Evolutionary conservation across 2,888 invertebrate species (phyloP).

Genomic region (Eupithecia subumbrata): DNA sequence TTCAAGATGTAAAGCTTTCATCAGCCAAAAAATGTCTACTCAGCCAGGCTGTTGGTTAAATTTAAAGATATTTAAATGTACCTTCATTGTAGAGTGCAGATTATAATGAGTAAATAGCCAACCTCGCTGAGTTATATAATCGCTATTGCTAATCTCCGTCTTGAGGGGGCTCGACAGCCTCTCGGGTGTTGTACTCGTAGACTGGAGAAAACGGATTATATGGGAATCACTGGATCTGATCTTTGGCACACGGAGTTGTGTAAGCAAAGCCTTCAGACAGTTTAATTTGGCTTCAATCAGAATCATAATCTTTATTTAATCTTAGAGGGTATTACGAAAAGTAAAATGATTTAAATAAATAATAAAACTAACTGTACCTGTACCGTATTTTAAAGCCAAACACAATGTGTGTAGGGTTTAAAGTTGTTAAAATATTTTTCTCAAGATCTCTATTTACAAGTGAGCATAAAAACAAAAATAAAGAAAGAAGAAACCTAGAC

Average conservation of each 20-base stretch:
- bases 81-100: background rate
- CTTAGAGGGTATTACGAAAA: background rate
- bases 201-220: background rate
- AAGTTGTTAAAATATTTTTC: too few relatives aligned
- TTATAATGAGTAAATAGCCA: slow-evolving; percentile 1
- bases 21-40: background rate
- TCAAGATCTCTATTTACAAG: background rate
- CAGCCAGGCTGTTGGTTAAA: background rate
- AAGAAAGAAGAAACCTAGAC: background rate
- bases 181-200: background rate
- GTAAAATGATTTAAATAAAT: background rate
- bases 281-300: background rate
- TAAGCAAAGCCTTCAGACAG: background rate
- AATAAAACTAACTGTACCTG: too few relatives aligned
- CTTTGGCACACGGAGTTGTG: background rate
- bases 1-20: background rate
- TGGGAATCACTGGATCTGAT: background rate
- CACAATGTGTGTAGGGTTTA: too few relatives aligned
- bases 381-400: too few relatives aligned
- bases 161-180: background rate
- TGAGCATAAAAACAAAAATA: background rate
- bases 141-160: background rate
- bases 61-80: background rate
- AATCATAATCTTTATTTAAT: background rate
- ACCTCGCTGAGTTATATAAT: background rate